Conservation (phyloP, 2,797 vertebrate genomes). For the Megaceryle alcyon region DNA sequence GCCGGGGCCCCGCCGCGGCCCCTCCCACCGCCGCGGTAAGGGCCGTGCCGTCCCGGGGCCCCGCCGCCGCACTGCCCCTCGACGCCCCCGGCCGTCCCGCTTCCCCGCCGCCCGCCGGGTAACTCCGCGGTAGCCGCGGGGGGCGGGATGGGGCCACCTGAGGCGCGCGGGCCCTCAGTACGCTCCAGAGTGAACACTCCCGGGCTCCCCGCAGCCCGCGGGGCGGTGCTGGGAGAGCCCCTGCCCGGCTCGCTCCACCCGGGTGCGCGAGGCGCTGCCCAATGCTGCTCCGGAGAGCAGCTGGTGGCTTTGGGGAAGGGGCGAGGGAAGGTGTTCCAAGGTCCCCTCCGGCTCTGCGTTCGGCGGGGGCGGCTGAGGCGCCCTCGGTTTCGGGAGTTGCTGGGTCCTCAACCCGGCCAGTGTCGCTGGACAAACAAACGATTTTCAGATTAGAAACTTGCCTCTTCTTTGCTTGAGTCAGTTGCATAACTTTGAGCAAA, state of each 20-base stretch:
- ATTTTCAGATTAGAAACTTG: background rate
- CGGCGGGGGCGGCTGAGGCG: background rate
- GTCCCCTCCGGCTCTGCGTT: background rate
- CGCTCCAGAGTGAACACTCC: background rate
- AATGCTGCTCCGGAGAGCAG: background rate
- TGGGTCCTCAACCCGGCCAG: fast-evolving
- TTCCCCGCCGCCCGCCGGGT: background rate
- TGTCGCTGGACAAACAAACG: background rate
- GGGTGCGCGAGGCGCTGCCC: background rate
- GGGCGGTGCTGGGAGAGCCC: background rate
- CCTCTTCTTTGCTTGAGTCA: background rate
- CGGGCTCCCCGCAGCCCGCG: background rate
- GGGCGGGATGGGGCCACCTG: background rate
- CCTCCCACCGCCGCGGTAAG: background rate
- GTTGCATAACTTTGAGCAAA: background rate
- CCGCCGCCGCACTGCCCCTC: background rate
- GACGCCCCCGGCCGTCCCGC: background rate
- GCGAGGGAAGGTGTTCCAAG: background rate
- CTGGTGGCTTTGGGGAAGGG: background rate
- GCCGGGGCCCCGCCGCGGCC: background rate
- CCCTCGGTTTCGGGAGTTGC: too few relatives aligned
- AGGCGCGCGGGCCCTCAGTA: background rate
- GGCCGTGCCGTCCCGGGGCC: background rate
- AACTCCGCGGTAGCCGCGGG: background rate
- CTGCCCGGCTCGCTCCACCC: too few relatives aligned